These are phyloP conservation scores for Tetragonula clypearis DNA, from an alignment of 1,140 invertebrate species.

Conservation along the genomic window DNA sequence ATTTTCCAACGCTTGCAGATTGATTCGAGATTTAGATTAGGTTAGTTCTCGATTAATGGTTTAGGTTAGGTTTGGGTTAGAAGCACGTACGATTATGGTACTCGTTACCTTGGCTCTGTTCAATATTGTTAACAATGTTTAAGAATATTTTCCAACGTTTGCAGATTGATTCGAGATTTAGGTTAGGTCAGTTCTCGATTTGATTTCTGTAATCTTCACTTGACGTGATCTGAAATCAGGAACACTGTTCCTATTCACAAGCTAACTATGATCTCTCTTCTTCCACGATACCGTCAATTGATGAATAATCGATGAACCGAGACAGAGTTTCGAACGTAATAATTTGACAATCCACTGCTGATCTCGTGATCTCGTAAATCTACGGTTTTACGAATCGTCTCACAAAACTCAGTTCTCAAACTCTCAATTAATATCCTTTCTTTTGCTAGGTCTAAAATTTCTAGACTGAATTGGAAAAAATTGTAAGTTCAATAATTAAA, in stretches of 20 bases:
- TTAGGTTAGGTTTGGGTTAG: too few relatives aligned
- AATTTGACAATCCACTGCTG: conserved; percentile 15
- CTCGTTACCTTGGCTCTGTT: too few relatives aligned
- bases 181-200: not conserved
- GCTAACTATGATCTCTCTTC: conserved; percentile 13
- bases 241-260: conserved; percentile 21
- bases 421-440: too few relatives aligned
- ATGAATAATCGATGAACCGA: conserved; percentile 6
- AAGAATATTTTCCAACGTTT: not conserved
- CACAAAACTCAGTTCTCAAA: too few relatives aligned
- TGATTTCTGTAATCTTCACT: conserved; percentile 19
- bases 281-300: too few relatives aligned
- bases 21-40: not conserved
- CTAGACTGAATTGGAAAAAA: too few relatives aligned
- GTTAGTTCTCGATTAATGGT: conserved; percentile 6
- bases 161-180: not conserved
- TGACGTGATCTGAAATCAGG: conserved; percentile 30
- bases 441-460: not conserved
- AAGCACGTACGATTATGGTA: too few relatives aligned
- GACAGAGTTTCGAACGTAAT: conserved; percentile 35
- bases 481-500: too few relatives aligned
- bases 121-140: not conserved
- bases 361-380: not conserved
- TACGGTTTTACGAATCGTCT: too few relatives aligned
- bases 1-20: not conserved